Base-by-base conservation (phyloP, 2,113 vertebrate genomes). In the Ptyas mucosa region DNA sequence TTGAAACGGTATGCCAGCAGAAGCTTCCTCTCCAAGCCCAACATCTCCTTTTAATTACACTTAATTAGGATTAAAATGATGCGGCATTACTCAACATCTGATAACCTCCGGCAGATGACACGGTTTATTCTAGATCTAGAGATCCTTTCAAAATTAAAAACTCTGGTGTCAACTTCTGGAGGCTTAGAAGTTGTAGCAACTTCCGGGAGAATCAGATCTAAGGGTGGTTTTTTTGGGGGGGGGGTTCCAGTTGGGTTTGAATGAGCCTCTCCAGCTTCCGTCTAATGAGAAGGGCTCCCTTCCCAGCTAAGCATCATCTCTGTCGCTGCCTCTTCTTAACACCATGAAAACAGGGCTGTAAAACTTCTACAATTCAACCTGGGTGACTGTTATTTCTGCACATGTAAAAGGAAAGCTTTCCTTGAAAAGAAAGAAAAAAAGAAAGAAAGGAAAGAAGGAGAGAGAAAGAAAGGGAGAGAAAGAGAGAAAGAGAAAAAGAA, bases 401-500 rank as follows among this genome's bases (percentile, higher is more conserved):
- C 0, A 0, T 81, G 15, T 81, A 81, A 81, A 20, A 81, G 15
- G 7, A n/a, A 39, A 39, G n/a, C 14, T 39, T 34, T 2, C 2
- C 69, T 81, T 81, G 7, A 2, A 81, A 34, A 69, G 20, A 57
- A 57, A 21, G 54, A 24, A 57, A 3, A 11, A 75, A n/a, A n/a
- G 64, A 69, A n/a, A n/a, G 26, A n/a, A 69, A 29, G 61, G 0
- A 29, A 46, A 4, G 43, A 46, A 46, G 43, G 43, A 46, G 8
- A 1, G 20, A 29, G 26, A 11, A 29, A 69, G 61, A 0, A 0
- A 29, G 26, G 2, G 5, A 69, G 8, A 29, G 29, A 64, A 12
- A 2, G 49, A 51, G 0, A 12, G 3, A 15, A 0, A 75, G 12
- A 14, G 64, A n/a, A 14, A 34, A 11, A n/a, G 2, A 2, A 26